Evolutionary conservation across 2,888 invertebrate species (phyloP), one percentile per base, ranked within the genome.

Genomic region (Zhengitettix transpicula): DNA sequence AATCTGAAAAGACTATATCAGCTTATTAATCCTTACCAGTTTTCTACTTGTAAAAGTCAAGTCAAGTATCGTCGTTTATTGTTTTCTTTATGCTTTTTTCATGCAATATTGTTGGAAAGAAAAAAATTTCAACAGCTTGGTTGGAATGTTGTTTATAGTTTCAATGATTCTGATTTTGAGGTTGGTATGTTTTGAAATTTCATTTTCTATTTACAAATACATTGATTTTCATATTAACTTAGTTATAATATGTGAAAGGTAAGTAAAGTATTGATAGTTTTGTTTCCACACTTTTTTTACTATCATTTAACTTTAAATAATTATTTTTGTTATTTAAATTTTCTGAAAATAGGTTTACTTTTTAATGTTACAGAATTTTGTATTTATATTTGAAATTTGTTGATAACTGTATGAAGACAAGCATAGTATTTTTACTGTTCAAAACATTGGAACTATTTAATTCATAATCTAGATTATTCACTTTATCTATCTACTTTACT

Each of bases 101-200:
- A 93, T 71, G 82, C 91, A 42, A 77, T 92, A 15, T 78, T 93
- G 9, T 77, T 92, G 63, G 93, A 92, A 65, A 77, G 93, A 57
- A 89, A 87, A 69, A 85, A 93, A 69, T 93, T 92, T 75, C 81
- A 89, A 56, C 87, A 89, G 73, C 80, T 93, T 41, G 93, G 93
- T 0, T 93, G 92, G 86, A 93, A 93, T 71, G 86, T 89, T 8
- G 76, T 87, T 44, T 93, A 93, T 69, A 89, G 89, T 73, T 93
- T 93, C 71, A 93, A 92, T 68, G 91, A 92, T 71, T 86, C 92
- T 0, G 93, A 93, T 72, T 93, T 92, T 74, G 89, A 90, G 75
- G 89, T 89, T 66, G 72, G 71, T 57, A 14, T 41, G 10, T 16
- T 47, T 51, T 51, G 16, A 51, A 14, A 41, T 28, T 55, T 40